phyloP scores from a whole-genome alignment of 2,888 invertebrate genomes.

The Caenorhabditis drosophilae region DNA sequence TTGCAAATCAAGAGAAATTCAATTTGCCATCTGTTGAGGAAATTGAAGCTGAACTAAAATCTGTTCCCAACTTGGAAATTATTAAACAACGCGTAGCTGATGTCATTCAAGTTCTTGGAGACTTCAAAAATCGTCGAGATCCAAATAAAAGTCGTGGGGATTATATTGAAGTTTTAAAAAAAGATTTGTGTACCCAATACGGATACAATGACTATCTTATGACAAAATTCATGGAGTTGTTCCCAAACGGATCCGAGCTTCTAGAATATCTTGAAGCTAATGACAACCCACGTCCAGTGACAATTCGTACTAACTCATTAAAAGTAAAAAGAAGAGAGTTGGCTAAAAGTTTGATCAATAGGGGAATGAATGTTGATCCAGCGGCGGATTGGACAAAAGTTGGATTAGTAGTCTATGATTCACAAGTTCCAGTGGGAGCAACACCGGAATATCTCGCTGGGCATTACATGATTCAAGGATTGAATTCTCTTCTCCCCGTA shows the following conservation, averaged over 20 bases:
- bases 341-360: conserved; percentile 82
- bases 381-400: conserved; percentile 98
- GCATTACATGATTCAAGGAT: conserved; percentile 85
- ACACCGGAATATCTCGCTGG: conserved; percentile 98
- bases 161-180: conserved; percentile 68
- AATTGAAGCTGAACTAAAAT: conserved; percentile 57
- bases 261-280: conserved; percentile 94
- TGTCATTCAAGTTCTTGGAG: conserved; percentile 62
- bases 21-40: conserved; percentile 60
- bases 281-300: conserved; percentile 90
- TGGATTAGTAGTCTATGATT: conserved; percentile 91
- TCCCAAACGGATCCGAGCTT: conserved; percentile 76
- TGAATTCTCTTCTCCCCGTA: conserved; percentile 91
- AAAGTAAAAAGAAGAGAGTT: conserved; percentile 76
- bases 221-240: conserved; percentile 87
- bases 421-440: conserved; percentile 92
- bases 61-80: conserved; percentile 53
- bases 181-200: conserved; percentile 90
- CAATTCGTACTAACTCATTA: conserved; percentile 91
- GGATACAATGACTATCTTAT: conserved; percentile 96
- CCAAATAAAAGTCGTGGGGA: conserved; percentile 50
- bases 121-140: conserved; percentile 60
- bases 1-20: conserved; percentile 49
- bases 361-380: conserved; percentile 97
- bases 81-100: conserved; percentile 64